These are phyloP conservation scores for Drosophila paulistorum DNA, from an alignment of 1,140 invertebrate species.

Conservation along the genomic window DNA sequence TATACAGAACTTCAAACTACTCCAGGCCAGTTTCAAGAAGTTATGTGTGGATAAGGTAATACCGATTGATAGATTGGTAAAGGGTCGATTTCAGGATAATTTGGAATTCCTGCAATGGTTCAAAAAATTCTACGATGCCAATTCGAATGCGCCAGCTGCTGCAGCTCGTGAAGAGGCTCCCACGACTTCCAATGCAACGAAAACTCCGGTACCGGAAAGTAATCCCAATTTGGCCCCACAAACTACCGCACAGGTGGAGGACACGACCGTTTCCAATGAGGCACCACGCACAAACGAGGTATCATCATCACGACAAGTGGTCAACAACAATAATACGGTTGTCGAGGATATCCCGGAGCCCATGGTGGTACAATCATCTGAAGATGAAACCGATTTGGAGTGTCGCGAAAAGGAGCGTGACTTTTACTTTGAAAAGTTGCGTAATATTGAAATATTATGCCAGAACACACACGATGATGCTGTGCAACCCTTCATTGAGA, in stretches of 20 bases:
- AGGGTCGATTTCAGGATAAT: conserved; percentile 7
- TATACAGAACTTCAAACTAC: conserved; percentile 96
- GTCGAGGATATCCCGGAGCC: too few relatives aligned
- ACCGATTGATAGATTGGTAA: conserved; percentile 1
- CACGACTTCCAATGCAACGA: background rate
- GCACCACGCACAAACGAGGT: too few relatives aligned
- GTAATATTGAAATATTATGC: background rate
- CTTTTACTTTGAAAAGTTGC: background rate
- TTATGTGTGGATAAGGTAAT: conserved; percentile 2
- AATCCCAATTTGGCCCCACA: too few relatives aligned
- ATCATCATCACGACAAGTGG: too few relatives aligned
- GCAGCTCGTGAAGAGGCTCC: background rate
- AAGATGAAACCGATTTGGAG: background rate
- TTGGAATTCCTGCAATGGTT: conserved; percentile 8
- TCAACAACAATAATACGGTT: too few relatives aligned
- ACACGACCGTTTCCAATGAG: too few relatives aligned
- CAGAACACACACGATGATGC: background rate
- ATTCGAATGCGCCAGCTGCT: background rate
- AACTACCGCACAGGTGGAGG: too few relatives aligned
- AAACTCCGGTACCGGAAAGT: background rate
- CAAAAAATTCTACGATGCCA: conserved; percentile 13
- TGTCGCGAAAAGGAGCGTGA: background rate
- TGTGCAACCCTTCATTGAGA: background rate
- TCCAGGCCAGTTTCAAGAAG: background rate
- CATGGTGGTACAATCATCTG: too few relatives aligned